Percentiles rank a stretch among this genome's conserved stretches.
These are phyloP conservation scores for Atrina japonica DNA, from an alignment of 2,888 invertebrate genomes.

Conservation along the genomic window DNA sequence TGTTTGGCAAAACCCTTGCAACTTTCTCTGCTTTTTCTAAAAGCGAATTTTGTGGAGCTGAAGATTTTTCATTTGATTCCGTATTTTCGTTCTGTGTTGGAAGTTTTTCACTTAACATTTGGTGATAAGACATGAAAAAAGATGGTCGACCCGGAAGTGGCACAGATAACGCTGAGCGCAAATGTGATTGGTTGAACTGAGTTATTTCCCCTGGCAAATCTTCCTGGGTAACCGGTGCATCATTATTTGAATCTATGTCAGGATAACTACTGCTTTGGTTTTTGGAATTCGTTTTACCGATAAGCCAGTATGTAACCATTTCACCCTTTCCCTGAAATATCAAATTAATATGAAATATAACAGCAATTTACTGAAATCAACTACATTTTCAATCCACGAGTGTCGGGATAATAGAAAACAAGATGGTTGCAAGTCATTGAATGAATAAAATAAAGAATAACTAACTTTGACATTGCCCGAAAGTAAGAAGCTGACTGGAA, in stretches of 20 bases:
- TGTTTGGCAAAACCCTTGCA: conserved; percentile 23
- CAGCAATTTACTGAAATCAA: background rate
- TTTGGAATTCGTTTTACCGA: conserved; percentile 21
- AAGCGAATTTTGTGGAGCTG: background rate
- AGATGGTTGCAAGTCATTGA: too few species aligned
- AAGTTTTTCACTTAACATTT: background rate
- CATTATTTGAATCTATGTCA: conserved; percentile 7
- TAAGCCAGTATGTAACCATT: conserved; percentile 47
- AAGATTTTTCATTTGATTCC: background rate
- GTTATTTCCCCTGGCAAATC: conserved; percentile 46
- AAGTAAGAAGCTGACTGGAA: too few species aligned
- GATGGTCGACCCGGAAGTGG: conserved; percentile 33
- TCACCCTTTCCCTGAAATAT: conserved; percentile 45
- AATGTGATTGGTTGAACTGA: conserved; percentile 29
- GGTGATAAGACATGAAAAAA: background rate
- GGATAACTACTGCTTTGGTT: background rate
- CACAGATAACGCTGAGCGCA: conserved; percentile 31
- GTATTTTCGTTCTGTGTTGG: background rate
- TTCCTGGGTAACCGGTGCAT: conserved; percentile 1
- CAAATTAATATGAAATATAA: background rate
- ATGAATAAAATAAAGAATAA: too few species aligned
- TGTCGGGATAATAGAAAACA: too few species aligned
- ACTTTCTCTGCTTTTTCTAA: conserved; percentile 23
- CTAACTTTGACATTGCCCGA: too few species aligned
- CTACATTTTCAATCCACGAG: background rate